Conservation (phyloP, 2,888 invertebrate genomes). For the Polydrusus pterygomalis region DNA sequence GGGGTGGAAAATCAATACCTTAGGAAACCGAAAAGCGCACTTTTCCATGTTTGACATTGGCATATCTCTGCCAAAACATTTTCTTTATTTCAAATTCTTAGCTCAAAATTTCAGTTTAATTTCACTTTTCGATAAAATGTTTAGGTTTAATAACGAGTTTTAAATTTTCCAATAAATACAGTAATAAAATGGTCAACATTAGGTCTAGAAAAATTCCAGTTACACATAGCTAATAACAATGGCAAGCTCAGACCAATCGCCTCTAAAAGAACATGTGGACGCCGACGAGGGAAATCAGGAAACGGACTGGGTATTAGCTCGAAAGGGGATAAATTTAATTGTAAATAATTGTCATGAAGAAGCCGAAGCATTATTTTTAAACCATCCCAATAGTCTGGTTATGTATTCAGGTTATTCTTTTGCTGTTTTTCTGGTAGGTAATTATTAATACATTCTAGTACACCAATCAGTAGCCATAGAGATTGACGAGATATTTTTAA, state of each 20-base stretch:
- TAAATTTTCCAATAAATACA: conserved; percentile 5
- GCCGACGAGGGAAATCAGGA: conserved; percentile 10
- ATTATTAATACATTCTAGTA: background rate
- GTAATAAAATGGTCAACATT: conserved; percentile 8
- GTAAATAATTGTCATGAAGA: conserved; percentile 72
- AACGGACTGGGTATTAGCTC: conserved; percentile 71
- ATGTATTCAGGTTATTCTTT: conserved; percentile 74
- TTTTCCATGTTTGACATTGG: conserved; percentile 40
- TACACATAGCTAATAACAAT: conserved; percentile 18
- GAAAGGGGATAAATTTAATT: conserved; percentile 71
- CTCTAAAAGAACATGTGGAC: conserved; percentile 7
- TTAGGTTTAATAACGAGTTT: background rate
- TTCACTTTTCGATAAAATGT: conserved; percentile 27
- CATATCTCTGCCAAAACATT: conserved; percentile 41
- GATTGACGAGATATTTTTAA: too few species aligned
- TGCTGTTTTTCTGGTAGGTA: conserved; percentile 72
- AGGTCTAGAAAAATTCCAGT: background rate
- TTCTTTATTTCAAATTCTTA: conserved; percentile 9
- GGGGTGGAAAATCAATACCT: conserved; percentile 40
- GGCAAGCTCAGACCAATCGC: conserved; percentile 10
- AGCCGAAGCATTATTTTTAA: conserved; percentile 71
- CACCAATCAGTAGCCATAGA: background rate
- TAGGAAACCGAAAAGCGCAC: conserved; percentile 21
- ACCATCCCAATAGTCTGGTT: conserved; percentile 70
- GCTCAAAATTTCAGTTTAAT: conserved; percentile 41